A percentile compares a stretch with the other conserved stretches of the same genome.
Conservation (phyloP, 2,113 vertebrate species). For the Jacana jacana region DNA sequence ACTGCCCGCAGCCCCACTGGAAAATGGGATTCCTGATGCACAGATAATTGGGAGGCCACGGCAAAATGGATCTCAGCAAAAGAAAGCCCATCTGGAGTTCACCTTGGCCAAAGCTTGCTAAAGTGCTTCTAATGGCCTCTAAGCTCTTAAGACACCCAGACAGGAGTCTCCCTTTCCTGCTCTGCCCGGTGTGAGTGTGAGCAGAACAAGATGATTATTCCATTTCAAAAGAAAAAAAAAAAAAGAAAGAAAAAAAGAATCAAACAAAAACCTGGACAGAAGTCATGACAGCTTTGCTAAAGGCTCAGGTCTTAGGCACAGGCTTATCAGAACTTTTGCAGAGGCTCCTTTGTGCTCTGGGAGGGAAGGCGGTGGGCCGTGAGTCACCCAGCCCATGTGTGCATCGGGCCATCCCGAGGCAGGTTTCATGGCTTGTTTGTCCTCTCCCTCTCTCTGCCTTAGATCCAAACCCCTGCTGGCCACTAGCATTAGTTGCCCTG, state of each 20-base stretch:
- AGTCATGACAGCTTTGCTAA: not conserved
- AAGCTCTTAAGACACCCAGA: not conserved
- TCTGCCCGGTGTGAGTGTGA: not conserved
- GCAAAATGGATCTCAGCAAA: not conserved
- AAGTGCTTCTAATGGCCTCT: not conserved
- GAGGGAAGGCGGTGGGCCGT: not conserved
- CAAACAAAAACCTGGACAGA: not conserved
- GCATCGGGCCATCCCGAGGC: not conserved
- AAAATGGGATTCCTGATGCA: slow-evolving; percentile 14
- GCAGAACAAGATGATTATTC: not conserved
- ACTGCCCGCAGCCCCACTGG: not conserved
- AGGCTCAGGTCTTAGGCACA: not conserved
- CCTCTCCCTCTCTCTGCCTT: not conserved
- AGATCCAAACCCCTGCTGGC: not conserved
- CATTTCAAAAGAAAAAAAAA: not conserved
- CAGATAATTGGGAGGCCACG: not conserved
- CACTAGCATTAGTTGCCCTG: not conserved
- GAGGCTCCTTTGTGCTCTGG: not conserved
- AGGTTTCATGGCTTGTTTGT: not conserved
- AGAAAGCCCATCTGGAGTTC: not conserved
- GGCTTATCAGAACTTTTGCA: not conserved
- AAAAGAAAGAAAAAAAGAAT: not conserved
- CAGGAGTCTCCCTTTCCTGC: not conserved
- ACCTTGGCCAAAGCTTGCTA: not conserved
- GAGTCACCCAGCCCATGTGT: rapidly evolving